phyloP scores from a whole-genome alignment of 2,113 vertebrate genomes.

The Alectura lathami region DNA sequence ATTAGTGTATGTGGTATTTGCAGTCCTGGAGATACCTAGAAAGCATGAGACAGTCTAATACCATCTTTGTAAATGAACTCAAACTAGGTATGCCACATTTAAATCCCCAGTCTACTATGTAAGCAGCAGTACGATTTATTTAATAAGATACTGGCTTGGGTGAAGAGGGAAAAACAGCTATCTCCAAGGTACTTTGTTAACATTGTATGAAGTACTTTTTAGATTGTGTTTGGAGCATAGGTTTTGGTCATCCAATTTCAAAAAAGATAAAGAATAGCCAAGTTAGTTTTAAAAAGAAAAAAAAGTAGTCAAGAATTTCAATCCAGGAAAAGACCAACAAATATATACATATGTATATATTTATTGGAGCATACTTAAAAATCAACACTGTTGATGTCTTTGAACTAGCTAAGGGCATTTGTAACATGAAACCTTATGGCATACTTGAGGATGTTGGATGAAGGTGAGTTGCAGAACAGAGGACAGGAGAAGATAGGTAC shows the following conservation, averaged over 20 bases:
- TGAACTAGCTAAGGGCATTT: not conserved
- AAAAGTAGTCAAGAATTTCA: not conserved
- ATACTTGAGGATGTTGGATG: not conserved
- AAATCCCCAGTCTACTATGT: not conserved
- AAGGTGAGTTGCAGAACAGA: not conserved
- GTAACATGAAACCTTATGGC: not conserved
- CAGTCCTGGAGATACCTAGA: not conserved
- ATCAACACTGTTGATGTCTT: not conserved
- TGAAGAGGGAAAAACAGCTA: not conserved
- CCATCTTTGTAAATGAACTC: not conserved
- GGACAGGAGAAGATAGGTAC: not conserved
- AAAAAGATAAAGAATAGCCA: not conserved
- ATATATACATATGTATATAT: too few relatives aligned
- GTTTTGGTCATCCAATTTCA: not conserved
- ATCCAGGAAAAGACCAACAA: not conserved
- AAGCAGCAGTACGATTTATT: not conserved
- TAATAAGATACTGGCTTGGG: not conserved
- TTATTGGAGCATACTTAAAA: not conserved
- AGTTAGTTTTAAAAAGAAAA: not conserved
- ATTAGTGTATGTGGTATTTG: not conserved
- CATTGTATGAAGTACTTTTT: not conserved
- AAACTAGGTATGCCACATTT: not conserved
- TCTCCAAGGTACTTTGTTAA: not conserved
- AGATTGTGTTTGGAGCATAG: not conserved
- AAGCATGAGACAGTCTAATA: not conserved